These are phyloP conservation scores for Ariolimax columbianus DNA, from an alignment of 2,888 invertebrate genomes.

Conservation along the genomic window DNA sequence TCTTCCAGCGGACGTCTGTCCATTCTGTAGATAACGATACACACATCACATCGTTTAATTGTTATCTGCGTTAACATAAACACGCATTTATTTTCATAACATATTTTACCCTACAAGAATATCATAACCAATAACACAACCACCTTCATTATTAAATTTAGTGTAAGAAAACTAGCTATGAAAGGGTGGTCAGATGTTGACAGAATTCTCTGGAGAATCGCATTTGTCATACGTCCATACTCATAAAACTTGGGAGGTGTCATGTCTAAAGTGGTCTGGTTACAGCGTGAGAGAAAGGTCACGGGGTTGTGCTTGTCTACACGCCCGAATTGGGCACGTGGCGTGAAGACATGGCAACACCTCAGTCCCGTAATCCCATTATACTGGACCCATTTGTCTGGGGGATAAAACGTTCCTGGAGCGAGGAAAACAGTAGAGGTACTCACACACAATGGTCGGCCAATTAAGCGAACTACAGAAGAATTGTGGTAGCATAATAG, in stretches of 20 bases:
- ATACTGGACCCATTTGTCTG: background rate
- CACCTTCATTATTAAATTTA: background rate
- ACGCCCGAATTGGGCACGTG: background rate
- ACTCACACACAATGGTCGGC: background rate
- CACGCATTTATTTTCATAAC: no score
- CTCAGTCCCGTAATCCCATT: slow-evolving; percentile 12
- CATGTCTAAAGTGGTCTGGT: background rate
- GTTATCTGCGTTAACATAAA: no score
- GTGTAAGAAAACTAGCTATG: background rate
- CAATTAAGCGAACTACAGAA: no score
- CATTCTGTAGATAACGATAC: no score
- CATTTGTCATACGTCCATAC: slow-evolving; percentile 10
- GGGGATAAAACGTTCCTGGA: background rate
- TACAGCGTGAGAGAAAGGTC: background rate
- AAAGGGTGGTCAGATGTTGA: background rate
- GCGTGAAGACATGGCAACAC: slow-evolving; percentile 17
- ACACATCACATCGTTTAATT: no score
- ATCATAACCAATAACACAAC: background rate
- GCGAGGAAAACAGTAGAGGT: background rate
- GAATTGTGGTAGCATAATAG: no score
- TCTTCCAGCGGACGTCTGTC: no score
- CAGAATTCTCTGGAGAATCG: background rate
- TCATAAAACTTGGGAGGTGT: background rate
- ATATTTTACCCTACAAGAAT: background rate
- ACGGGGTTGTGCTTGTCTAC: background rate